Conservation (phyloP, 1,140 invertebrate genomes). For the Marisa cornuarietis region DNA sequence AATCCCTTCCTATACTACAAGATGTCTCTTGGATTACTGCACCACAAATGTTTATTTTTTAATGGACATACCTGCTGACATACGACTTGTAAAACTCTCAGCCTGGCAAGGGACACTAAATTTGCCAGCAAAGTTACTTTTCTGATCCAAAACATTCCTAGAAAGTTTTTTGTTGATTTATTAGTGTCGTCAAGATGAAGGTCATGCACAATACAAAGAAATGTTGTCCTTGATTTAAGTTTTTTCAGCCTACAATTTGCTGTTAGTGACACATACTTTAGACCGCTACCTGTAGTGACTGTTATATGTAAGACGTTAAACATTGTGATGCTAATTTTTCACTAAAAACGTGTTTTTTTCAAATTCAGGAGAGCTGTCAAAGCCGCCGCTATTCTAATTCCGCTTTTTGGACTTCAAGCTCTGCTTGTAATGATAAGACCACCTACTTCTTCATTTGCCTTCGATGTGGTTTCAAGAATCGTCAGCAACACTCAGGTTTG, state of each 20-base stretch:
- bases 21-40: too few species aligned
- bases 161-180: too few species aligned
- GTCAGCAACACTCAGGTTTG: conserved; percentile 41
- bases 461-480: conserved; percentile 35
- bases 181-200: too few species aligned
- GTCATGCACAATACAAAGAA: background rate
- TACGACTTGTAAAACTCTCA: too few species aligned
- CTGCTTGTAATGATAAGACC: conserved; percentile 86
- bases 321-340: background rate
- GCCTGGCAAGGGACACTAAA: too few species aligned
- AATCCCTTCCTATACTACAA: too few species aligned
- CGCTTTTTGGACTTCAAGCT: conserved; percentile 77
- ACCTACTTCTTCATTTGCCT: conserved; percentile 8
- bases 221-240: background rate
- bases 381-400: conserved; percentile 86
- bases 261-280: background rate
- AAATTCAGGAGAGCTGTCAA: conserved; percentile 70
- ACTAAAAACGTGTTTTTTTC: background rate
- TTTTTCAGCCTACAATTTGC: background rate
- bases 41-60: too few species aligned
- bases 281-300: too few species aligned
- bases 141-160: too few species aligned
- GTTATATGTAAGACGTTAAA: background rate
- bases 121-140: too few species aligned
- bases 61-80: too few species aligned